Percentiles rank a stretch among this genome's conserved stretches.
Conservation (phyloP, 1,140 invertebrate species). For the Samia ricini region DNA sequence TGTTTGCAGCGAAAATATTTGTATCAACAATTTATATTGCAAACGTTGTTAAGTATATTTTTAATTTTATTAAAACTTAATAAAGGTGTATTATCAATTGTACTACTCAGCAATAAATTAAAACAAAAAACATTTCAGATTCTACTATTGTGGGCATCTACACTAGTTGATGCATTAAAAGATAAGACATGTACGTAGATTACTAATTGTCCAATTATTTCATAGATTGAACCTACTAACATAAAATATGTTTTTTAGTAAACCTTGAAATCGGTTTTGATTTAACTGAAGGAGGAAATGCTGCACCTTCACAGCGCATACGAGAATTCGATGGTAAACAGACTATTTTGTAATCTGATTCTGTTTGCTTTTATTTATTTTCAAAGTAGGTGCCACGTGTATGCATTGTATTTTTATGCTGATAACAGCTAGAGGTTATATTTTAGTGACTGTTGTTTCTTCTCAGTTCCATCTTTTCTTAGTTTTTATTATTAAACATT, state of each 20-base stretch:
- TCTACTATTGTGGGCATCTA: slow-evolving; percentile 28
- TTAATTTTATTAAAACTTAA: background rate
- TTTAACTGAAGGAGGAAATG: slow-evolving; percentile 40
- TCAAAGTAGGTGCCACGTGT: too few relatives aligned
- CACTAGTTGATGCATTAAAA: slow-evolving; percentile 23
- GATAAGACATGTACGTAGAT: slow-evolving; percentile 34
- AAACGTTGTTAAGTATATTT: background rate
- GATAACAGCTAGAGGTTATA: too few relatives aligned
- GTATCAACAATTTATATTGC: too few relatives aligned
- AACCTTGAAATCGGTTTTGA: slow-evolving; percentile 52
- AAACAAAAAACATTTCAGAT: slow-evolving; percentile 21
- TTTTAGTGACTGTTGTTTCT: too few relatives aligned
- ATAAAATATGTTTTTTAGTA: slow-evolving; percentile 36
- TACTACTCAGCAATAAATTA: slow-evolving; percentile 6
- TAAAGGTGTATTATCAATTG: background rate
- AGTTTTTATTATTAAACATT: too few relatives aligned
- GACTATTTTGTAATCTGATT: background rate
- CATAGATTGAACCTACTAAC: background rate
- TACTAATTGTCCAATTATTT: background rate
- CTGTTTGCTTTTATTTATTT: background rate
- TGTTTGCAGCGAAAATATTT: slow-evolving; percentile 11
- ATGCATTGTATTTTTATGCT: too few relatives aligned
- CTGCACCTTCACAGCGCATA: slow-evolving; percentile 35
- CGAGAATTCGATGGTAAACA: slow-evolving; percentile 44
- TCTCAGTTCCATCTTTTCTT: too few relatives aligned